Base-by-base conservation (phyloP, 1,140 invertebrate species). In the Drosophila miranda region DNA sequence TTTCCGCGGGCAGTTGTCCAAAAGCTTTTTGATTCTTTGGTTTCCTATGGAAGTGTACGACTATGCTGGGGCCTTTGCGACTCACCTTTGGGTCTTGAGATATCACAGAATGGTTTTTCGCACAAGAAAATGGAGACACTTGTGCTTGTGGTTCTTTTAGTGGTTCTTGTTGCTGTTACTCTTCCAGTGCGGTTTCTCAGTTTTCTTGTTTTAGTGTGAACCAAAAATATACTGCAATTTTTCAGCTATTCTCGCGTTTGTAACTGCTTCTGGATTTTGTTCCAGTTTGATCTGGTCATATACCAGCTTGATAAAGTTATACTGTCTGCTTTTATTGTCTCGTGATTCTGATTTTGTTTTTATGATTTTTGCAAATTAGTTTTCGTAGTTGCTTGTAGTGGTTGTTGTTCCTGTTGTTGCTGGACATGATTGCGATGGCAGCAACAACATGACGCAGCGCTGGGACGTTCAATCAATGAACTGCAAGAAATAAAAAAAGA, bases 71-170 rank as follows among this genome's bases (percentile, higher is more conserved):
- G 23, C 56, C 67, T 66, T 30, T 78, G 62, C 42, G 30, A 80
- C 87, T 89, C 49, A 89, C 88, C 88, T 89, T 89, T 89, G 88
- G 88, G 77, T 89, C 81, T 87, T 80, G 64, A 87, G 77, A 84
- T 89, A 89, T 89, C 88, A 89, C 88, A 89, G 88, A 89, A 89
- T 74, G 76, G 81, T 80, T 86, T 75, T 74, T 61, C 51, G 56
- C 64, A 62, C 70, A 57, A 64, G 64, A 64, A 69, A 82, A 66
- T 69, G 73, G 79, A 74, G 56, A 75, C 70, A 77, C 74, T 70
- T 75, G 58, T 63, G 38, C 60, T 62, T 58, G 50, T 21, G 30
- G 11, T 51, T 50, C 23, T 30, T 26, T 61, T 53, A 48, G 60
- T 48, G 54, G 23, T 55, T 58, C 45, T 48, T 68, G 8, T 49